phyloP scores from a whole-genome alignment of 2,888 invertebrate genomes.

The Arrhopalites spinosus region DNA sequence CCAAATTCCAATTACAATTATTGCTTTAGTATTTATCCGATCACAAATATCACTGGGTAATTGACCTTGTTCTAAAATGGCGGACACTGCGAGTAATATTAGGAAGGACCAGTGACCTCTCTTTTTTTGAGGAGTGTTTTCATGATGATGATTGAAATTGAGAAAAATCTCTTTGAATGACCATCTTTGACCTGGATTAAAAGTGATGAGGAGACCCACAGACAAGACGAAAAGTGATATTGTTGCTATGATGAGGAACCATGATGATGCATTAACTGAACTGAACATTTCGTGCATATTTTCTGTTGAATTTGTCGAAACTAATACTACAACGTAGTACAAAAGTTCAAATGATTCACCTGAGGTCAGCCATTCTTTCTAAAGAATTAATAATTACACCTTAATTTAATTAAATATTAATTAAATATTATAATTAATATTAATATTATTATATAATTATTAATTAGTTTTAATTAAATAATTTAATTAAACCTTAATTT shows the following conservation, averaged over 20 bases:
- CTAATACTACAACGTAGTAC: conserved; percentile 18
- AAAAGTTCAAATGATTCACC: conserved; percentile 17
- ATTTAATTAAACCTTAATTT: no score
- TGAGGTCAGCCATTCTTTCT: conserved; percentile 19
- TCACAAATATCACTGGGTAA: not conserved
- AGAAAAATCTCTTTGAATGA: not conserved
- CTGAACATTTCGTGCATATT: not conserved
- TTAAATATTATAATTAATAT: no score
- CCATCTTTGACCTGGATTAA: not conserved
- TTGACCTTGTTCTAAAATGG: conserved; percentile 28
- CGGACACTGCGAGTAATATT: not conserved
- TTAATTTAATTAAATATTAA: no score
- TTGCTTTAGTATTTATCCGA: conserved; percentile 1
- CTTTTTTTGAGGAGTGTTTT: not conserved
- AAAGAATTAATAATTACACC: no score
- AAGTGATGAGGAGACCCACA: not conserved
- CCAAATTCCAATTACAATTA: conserved; percentile 26
- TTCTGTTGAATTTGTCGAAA: not conserved
- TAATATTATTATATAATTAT: no score
- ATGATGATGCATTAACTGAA: not conserved
- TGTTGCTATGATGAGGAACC: not conserved
- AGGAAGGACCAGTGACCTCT: not conserved
- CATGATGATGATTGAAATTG: not conserved
- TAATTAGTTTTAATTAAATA: no score
- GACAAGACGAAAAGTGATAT: not conserved